phyloP scores from a whole-genome alignment of 2,113 vertebrate species.

The Pollimyrus isidori region DNA sequence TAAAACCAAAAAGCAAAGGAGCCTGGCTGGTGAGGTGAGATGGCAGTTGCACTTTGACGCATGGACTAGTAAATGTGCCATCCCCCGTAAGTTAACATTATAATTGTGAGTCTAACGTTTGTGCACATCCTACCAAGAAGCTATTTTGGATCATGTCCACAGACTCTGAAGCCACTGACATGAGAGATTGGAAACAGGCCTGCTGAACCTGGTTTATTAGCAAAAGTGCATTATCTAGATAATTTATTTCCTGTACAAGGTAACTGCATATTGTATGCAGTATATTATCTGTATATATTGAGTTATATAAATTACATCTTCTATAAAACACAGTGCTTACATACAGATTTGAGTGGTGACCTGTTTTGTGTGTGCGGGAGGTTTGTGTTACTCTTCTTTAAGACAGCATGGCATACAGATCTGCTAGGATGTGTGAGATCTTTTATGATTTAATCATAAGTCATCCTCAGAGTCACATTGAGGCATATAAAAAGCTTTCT shows the following conservation, averaged over 20 bases:
- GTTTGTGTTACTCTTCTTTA: neutral
- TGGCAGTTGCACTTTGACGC: neutral
- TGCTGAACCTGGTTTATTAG: neutral
- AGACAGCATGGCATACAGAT: neutral
- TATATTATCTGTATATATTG: neutral
- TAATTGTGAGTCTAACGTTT: neutral
- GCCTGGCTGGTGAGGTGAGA: neutral
- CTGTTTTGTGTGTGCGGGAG: neutral
- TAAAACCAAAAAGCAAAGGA: neutral
- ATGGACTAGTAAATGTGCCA: neutral
- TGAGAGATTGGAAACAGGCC: neutral
- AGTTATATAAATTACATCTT: conserved; percentile 1
- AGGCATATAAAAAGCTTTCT: neutral
- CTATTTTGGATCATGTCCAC: conserved; percentile 6
- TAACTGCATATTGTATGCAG: conserved; percentile 7
- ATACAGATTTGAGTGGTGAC: neutral
- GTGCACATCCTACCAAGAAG: neutral
- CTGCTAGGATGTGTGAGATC: neutral
- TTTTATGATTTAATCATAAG: conserved; percentile 9
- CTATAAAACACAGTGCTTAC: neutral
- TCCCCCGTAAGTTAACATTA: neutral
- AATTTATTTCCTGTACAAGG: neutral
- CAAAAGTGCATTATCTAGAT: neutral
- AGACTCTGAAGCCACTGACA: neutral
- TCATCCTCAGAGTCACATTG: neutral